phyloP scores from a whole-genome alignment of 2,888 invertebrate genomes.

The Patella pellucida region DNA sequence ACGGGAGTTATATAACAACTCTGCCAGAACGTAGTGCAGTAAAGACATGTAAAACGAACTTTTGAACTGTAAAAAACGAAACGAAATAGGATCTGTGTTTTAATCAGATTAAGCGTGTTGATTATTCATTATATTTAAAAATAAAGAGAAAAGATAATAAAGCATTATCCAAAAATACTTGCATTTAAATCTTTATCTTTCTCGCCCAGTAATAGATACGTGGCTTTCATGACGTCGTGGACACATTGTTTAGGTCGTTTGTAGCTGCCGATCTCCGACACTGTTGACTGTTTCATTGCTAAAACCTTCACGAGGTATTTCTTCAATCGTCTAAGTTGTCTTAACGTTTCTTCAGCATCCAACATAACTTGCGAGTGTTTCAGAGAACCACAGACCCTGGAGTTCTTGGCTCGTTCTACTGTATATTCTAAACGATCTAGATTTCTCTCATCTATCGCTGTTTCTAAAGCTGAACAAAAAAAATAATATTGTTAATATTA shows the following conservation, averaged over 20 bases:
- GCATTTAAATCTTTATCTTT: conserved; percentile 34
- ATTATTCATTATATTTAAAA: no score
- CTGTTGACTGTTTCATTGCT: conserved; percentile 45
- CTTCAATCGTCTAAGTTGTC: conserved; percentile 31
- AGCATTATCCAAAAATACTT: neutral
- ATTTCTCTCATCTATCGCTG: conserved; percentile 41
- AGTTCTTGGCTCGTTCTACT: conserved; percentile 40
- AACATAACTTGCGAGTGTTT: conserved; percentile 35
- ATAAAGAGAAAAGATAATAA: no score
- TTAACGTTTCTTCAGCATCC: conserved; percentile 30
- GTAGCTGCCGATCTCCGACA: conserved; percentile 55
- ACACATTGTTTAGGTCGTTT: conserved; percentile 45
- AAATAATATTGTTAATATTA: no score
- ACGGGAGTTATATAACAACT: no score
- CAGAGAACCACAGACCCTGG: conserved; percentile 34
- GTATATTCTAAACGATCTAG: conserved; percentile 41
- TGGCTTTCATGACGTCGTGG: conserved; percentile 48
- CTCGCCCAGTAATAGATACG: conserved; percentile 51
- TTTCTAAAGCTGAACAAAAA: conserved; percentile 33
- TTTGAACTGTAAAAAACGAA: no score
- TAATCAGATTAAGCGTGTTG: no score
- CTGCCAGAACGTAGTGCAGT: no score
- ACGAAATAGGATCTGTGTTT: no score
- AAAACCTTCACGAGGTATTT: conserved; percentile 42
- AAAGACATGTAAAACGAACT: no score